These are phyloP conservation scores for Lasiommata megera DNA, from an alignment of 2,888 invertebrate genomes.

Conservation along the genomic window DNA sequence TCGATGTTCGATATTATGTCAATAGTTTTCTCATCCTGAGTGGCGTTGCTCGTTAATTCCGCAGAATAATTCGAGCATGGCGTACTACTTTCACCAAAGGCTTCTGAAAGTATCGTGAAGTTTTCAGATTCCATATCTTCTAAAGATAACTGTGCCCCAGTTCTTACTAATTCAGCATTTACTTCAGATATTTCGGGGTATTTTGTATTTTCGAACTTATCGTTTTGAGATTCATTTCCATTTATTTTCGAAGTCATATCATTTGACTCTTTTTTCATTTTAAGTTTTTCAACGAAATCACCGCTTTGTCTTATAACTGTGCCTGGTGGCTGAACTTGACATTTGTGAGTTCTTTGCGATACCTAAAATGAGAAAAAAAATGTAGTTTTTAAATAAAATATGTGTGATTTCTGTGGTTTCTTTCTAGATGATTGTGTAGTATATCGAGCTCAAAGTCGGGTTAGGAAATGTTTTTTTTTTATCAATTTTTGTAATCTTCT, in stretches of 20 bases:
- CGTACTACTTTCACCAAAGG: conserved; percentile 40
- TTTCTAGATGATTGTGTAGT: too few relatives aligned
- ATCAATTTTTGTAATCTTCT: too few relatives aligned
- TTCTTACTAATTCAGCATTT: conserved; percentile 67
- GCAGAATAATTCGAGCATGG: conserved; percentile 25
- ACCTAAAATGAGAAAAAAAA: conserved; percentile 71
- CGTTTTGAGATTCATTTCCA: conserved; percentile 13
- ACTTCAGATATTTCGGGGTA: conserved; percentile 61
- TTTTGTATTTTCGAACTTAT: conserved; percentile 33
- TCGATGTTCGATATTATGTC: conserved; percentile 61
- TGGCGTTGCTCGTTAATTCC: conserved; percentile 12
- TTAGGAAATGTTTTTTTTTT: too few relatives aligned
- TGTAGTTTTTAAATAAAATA: background rate
- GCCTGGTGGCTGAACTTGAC: conserved; percentile 83
- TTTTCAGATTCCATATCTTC: conserved; percentile 74
- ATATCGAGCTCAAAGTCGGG: too few relatives aligned
- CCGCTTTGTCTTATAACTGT: conserved; percentile 74
- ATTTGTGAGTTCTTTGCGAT: conserved; percentile 91
- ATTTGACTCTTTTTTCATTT: conserved; percentile 55
- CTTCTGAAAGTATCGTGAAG: conserved; percentile 60
- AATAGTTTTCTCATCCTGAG: conserved; percentile 37
- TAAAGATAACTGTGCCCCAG: conserved; percentile 69
- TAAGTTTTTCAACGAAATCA: conserved; percentile 74
- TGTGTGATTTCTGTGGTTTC: too few relatives aligned
- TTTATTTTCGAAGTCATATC: conserved; percentile 24